phyloP scores from a whole-genome alignment of 2,113 vertebrate genomes.

The Hippocampus zosterae region DNA sequence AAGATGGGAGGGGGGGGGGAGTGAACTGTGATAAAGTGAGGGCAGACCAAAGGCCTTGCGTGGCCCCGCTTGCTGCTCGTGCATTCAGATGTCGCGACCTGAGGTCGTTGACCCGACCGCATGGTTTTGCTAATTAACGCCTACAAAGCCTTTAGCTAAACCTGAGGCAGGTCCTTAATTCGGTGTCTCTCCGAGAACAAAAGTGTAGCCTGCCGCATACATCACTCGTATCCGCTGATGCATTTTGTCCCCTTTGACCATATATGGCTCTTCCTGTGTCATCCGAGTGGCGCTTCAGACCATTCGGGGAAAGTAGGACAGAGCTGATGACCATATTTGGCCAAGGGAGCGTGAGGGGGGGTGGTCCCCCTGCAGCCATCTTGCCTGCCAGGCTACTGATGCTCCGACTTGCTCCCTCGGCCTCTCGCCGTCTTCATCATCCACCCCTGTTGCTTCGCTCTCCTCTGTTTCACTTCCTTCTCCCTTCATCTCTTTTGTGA shows the following conservation, averaged over 20 bases:
- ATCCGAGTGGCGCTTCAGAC: conserved; percentile 44
- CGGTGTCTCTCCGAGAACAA: conserved; percentile 21
- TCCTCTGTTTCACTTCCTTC: conserved; percentile 10
- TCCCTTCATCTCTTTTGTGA: conserved; percentile 40
- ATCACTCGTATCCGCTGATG: conserved; percentile 45
- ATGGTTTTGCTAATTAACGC: conserved; percentile 35
- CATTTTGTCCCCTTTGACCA: conserved; percentile 31
- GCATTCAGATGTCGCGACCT: conserved; percentile 46
- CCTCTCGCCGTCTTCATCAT: conserved; percentile 26
- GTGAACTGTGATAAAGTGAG: too few species aligned
- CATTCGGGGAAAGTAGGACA: conserved; percentile 69
- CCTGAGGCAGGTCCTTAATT: conserved; percentile 35
- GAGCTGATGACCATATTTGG: conserved; percentile 69
- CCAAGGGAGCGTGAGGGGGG: conserved; percentile 36
- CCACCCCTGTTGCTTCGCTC: conserved; percentile 26
- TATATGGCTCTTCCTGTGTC: conserved; percentile 55
- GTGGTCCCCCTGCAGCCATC: conserved; percentile 63
- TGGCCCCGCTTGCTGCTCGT: conserved; percentile 24
- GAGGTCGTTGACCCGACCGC: conserved; percentile 45
- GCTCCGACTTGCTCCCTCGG: conserved; percentile 22
- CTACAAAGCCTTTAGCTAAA: conserved; percentile 25
- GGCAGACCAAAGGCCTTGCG: conserved; percentile 10
- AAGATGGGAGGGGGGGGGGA: too few species aligned
- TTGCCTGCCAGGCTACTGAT: conserved; percentile 57
- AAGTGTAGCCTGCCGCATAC: conserved; percentile 14